Percentiles rank a stretch among this genome's conserved stretches.
Conservation (phyloP, 2,113 vertebrate genomes). For the Leucopternis melanops region DNA sequence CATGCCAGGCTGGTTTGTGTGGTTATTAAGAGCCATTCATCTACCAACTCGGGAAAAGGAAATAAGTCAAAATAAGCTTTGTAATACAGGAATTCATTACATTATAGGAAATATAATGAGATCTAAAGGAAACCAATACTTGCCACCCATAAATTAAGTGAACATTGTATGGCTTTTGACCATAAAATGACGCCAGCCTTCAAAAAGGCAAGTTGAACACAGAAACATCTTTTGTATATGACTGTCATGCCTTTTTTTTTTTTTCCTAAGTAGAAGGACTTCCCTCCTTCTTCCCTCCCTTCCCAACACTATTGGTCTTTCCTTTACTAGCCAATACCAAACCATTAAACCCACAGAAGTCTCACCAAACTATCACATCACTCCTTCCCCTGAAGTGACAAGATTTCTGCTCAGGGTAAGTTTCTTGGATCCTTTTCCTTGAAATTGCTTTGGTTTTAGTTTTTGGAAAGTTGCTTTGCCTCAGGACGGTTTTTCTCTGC, state of each 20-base stretch:
- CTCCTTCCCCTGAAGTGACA: not conserved
- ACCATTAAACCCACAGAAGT: not conserved
- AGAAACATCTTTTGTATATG: not conserved
- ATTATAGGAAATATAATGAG: not conserved
- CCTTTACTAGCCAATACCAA: not conserved
- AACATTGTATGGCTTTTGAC: not conserved
- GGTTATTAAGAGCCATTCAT: not conserved
- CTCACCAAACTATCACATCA: not conserved
- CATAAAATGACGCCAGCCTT: not conserved
- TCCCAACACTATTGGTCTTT: not conserved
- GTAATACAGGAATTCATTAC: not conserved
- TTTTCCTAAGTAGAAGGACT: not conserved
- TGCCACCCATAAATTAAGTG: not conserved
- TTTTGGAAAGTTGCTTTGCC: not conserved
- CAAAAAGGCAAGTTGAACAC: not conserved
- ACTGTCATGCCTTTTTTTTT: not conserved
- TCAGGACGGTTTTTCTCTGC: not conserved
- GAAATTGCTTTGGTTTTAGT: not conserved
- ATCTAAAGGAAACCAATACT: not conserved
- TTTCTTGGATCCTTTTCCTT: not conserved
- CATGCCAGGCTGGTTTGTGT: accelerated
- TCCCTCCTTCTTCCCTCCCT: not conserved
- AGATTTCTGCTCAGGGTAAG: not conserved
- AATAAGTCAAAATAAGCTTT: not conserved
- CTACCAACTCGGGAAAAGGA: not conserved